These are phyloP conservation scores for Sminthurides bifidus DNA, from an alignment of 1,140 invertebrate species.

Conservation along the genomic window DNA sequence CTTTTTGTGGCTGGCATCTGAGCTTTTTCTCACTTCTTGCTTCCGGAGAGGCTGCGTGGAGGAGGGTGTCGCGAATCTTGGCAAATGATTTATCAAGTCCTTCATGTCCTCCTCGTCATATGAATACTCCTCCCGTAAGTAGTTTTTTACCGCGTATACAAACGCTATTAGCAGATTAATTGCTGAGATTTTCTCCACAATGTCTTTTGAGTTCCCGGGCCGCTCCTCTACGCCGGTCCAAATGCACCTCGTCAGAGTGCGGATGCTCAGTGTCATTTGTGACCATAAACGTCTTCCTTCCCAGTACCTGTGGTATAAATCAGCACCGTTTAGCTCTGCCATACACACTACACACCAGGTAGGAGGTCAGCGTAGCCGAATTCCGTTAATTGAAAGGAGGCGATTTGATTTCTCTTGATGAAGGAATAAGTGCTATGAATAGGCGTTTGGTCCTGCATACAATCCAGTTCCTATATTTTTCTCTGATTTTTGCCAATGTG, in stretches of 20 bases:
- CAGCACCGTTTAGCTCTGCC: too few relatives aligned
- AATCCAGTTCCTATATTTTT: too few relatives aligned
- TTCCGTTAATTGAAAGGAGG: too few relatives aligned
- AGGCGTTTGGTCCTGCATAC: too few relatives aligned
- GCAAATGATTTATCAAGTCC: conserved; percentile 23
- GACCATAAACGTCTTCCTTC: conserved; percentile 27
- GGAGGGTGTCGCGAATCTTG: conserved; percentile 22
- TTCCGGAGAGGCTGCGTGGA: conserved; percentile 17
- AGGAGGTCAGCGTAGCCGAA: too few relatives aligned
- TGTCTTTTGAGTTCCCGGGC: conserved; percentile 7
- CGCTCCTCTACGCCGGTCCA: conserved; percentile 24
- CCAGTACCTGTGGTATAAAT: too few relatives aligned
- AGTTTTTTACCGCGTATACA: conserved; percentile 26
- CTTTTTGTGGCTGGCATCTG: background rate
- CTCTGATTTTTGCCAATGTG: too few relatives aligned
- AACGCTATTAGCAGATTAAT: conserved; percentile 29
- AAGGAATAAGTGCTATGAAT: too few relatives aligned
- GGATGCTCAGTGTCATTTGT: conserved; percentile 27
- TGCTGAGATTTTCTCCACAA: conserved; percentile 26
- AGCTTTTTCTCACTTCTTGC: conserved; percentile 7
- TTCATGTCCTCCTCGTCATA: conserved; percentile 26
- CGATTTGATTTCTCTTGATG: too few relatives aligned
- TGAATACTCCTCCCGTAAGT: conserved; percentile 28
- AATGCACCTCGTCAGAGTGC: conserved; percentile 26
- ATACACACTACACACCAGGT: too few relatives aligned